Evolutionary conservation across 1,140 invertebrate species (phyloP).

Genomic region (Ericerus pela): DNA sequence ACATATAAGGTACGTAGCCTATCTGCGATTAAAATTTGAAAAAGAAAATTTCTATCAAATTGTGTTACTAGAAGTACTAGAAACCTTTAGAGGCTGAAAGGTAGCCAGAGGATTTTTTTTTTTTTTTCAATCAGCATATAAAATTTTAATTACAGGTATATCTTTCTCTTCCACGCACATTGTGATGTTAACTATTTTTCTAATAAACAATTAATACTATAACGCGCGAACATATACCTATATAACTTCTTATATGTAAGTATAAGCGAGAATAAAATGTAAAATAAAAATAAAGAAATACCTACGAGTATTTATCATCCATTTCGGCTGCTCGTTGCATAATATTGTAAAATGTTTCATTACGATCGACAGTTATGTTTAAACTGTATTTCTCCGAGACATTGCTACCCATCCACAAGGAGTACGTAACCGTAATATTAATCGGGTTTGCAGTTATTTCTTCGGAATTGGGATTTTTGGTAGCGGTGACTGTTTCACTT

Average conservation of each 20-base stretch:
- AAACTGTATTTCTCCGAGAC: constrained; percentile 58
- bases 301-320: constrained; percentile 30
- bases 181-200: too few relatives aligned
- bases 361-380: constrained; percentile 46
- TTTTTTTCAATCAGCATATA: too few relatives aligned
- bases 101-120: too few relatives aligned
- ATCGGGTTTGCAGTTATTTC: not conserved
- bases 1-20: too few relatives aligned
- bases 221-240: too few relatives aligned
- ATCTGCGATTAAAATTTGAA: too few relatives aligned
- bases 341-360: constrained; percentile 67
- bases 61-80: too few relatives aligned
- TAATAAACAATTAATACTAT: too few relatives aligned
- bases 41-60: too few relatives aligned
- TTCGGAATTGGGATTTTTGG: not conserved
- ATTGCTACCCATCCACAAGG: constrained; percentile 69
- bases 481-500: constrained; percentile 2
- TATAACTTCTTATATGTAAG: not conserved
- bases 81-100: too few relatives aligned
- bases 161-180: too few relatives aligned
- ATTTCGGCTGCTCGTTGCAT: constrained; percentile 69
- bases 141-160: too few relatives aligned
- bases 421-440: constrained; percentile 60
- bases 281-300: constrained; percentile 7
- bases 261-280: not conserved